phyloP scores from a whole-genome alignment of 2,797 vertebrate genomes.

The Acanthornis magna region DNA sequence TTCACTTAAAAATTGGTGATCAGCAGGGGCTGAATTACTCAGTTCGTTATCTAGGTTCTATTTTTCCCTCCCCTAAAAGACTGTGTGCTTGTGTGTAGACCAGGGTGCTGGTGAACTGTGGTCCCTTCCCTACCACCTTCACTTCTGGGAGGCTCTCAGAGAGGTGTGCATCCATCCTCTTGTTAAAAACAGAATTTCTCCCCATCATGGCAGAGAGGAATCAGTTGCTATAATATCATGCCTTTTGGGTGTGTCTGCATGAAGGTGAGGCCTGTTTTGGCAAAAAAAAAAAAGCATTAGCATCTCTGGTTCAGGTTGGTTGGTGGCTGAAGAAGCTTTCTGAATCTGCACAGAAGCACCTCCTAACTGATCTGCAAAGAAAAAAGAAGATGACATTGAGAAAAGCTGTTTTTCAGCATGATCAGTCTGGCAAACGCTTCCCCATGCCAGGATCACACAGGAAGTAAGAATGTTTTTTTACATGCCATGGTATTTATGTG shows the following conservation, averaged over 20 bases:
- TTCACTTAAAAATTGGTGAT: neutral
- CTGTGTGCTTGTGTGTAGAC: rapidly evolving
- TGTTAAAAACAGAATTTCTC: neutral
- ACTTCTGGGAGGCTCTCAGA: neutral
- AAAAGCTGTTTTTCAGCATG: neutral
- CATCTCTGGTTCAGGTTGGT: neutral
- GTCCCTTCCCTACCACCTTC: neutral
- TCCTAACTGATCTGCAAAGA: neutral
- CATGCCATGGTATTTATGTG: neutral
- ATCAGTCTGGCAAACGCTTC: neutral
- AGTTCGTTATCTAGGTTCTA: rapidly evolving
- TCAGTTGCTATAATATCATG: neutral
- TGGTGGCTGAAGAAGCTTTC: neutral
- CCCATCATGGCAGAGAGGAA: neutral
- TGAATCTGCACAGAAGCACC: rapidly evolving
- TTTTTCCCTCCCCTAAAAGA: neutral
- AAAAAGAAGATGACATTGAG: neutral
- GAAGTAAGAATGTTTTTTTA: neutral
- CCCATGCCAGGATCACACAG: neutral
- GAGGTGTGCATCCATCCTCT: neutral
- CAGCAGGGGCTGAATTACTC: neutral
- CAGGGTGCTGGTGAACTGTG: neutral
- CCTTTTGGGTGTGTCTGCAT: neutral
- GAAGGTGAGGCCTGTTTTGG: neutral
- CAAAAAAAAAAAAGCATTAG: neutral